Conservation (phyloP, 2,888 invertebrate species). For the Clostera curtula region DNA sequence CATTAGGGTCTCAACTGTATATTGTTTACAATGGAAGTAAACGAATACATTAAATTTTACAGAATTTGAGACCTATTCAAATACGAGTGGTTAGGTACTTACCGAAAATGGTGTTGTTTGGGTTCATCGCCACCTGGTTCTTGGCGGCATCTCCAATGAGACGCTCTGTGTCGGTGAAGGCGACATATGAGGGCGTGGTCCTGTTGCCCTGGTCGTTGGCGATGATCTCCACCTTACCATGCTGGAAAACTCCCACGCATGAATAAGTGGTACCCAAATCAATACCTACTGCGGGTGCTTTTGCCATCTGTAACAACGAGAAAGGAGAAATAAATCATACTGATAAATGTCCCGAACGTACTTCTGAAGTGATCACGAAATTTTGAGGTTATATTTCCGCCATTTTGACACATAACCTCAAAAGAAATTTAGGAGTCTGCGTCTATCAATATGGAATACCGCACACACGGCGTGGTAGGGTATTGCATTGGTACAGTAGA, state of each 20-base stretch:
- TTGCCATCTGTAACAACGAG: slow-evolving; percentile 70
- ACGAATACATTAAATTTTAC: too few species aligned
- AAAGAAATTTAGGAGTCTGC: too few species aligned
- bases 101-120: slow-evolving; percentile 91
- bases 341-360: too few species aligned
- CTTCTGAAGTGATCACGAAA: too few species aligned
- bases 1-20: too few species aligned
- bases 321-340: too few species aligned
- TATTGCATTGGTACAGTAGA: not conserved
- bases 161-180: slow-evolving; percentile 89
- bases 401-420: slow-evolving; percentile 21
- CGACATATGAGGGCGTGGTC: slow-evolving; percentile 90
- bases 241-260: slow-evolving; percentile 94
- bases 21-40: too few species aligned
- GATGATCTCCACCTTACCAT: slow-evolving; percentile 92
- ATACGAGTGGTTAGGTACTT: too few species aligned
- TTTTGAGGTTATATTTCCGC: slow-evolving; percentile 16
- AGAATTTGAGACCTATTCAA: too few species aligned
- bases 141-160: slow-evolving; percentile 90
- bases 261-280: slow-evolving; percentile 97
- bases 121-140: slow-evolving; percentile 91
- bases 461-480: slow-evolving; percentile 8
- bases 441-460: slow-evolving; percentile 5
- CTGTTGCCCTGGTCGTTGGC: slow-evolving; percentile 94
- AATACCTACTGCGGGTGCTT: slow-evolving; percentile 94